phyloP scores from a whole-genome alignment of 2,797 vertebrate species.

The Neosalanx taihuensis region DNA sequence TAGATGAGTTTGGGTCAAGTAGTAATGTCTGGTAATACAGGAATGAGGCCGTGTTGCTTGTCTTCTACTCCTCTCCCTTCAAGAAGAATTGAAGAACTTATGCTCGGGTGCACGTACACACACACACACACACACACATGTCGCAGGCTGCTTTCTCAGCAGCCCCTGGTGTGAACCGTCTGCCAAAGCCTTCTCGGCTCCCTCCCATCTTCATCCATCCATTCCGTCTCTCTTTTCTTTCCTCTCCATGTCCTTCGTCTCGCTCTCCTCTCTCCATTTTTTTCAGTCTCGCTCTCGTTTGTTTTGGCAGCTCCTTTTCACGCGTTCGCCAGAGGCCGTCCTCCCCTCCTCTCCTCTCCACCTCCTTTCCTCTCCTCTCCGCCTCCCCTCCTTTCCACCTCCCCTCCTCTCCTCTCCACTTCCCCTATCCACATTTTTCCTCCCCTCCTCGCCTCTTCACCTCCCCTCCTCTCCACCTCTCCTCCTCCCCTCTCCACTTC shows the following conservation, averaged over 20 bases:
- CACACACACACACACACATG: neutral
- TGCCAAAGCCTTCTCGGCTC: no score
- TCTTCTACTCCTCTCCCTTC: neutral
- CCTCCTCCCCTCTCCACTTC: neutral
- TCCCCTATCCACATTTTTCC: neutral
- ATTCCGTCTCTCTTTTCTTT: conserved; percentile 17
- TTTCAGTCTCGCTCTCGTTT: neutral
- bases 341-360: neutral
- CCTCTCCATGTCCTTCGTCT: neutral
- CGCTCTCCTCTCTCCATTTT: conserved; percentile 11
- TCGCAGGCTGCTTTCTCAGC: neutral
- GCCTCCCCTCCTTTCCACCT: neutral
- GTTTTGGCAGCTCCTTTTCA: conserved; percentile 19
- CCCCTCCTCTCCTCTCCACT: neutral
- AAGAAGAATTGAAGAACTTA: no score
- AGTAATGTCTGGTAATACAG: no score
- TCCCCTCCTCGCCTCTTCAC: conserved; percentile 11
- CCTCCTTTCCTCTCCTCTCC: no score
- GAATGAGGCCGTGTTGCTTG: neutral
- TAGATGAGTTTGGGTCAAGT: no score
- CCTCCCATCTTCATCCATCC: neutral
- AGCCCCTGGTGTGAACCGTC: no score
- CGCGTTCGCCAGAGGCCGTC: conserved; percentile 24
- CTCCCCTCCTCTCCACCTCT: conserved; percentile 23
- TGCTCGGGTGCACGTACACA: neutral